phyloP scores from a whole-genome alignment of 1,140 invertebrate genomes.

The Mactra quadrangularis region DNA sequence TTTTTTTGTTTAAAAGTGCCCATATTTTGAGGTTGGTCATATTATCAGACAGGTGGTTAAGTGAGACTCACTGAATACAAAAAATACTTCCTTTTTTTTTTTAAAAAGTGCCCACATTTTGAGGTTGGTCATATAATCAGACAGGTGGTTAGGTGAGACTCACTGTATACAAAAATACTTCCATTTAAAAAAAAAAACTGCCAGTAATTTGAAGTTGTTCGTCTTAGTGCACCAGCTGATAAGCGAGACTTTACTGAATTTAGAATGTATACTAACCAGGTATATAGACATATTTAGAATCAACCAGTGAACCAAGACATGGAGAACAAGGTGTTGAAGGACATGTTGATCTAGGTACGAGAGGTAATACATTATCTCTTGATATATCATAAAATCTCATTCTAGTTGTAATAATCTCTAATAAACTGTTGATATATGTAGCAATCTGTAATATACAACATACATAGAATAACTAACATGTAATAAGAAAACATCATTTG shows the following conservation, averaged over 20 bases:
- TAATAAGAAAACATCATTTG: too few species aligned
- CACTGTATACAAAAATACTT: too few species aligned
- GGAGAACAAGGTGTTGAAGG: slow-evolving; percentile 65
- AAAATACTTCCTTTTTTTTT: too few species aligned
- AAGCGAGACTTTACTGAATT: neutral
- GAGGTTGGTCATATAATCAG: too few species aligned
- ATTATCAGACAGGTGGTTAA: too few species aligned
- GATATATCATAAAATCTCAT: slow-evolving; percentile 73
- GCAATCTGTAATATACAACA: slow-evolving; percentile 69
- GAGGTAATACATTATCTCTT: slow-evolving; percentile 58
- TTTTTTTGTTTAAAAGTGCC: too few species aligned
- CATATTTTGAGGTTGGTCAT: too few species aligned
- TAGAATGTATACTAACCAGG: slow-evolving; percentile 39
- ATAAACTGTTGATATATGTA: slow-evolving; percentile 66
- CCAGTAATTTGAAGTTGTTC: too few species aligned
- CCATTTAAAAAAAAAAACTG: too few species aligned
- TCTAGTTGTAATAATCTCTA: slow-evolving; percentile 66
- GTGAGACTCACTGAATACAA: too few species aligned
- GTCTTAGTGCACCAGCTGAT: neutral
- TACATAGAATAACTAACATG: neutral
- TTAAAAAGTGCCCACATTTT: too few species aligned
- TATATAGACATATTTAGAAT: slow-evolving; percentile 71
- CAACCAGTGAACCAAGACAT: slow-evolving; percentile 67
- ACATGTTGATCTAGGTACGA: slow-evolving; percentile 71
- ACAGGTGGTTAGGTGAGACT: too few species aligned